A percentile compares a stretch with the other conserved stretches of the same genome.
Evolutionary conservation across 2,888 invertebrate genomes (phyloP).

Genomic region (Zaprionus bogoriensis): DNA sequence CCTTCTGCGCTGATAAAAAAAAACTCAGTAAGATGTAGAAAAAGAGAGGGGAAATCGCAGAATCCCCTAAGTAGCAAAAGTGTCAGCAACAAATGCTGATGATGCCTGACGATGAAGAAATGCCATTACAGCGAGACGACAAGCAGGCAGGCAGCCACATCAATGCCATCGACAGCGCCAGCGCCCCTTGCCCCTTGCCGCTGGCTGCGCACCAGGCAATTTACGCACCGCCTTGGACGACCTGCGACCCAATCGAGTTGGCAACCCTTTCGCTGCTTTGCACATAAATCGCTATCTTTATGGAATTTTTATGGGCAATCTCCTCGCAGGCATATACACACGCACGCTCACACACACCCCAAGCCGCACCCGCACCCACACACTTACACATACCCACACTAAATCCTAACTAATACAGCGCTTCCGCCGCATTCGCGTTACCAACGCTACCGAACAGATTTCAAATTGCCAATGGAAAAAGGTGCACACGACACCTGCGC

Average conservation of each 20-base stretch:
- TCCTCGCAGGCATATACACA: conserved; percentile 74
- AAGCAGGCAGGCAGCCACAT: conserved; percentile 60
- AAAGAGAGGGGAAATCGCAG: conserved; percentile 8
- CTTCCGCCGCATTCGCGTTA: conserved; percentile 64
- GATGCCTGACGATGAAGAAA: conserved; percentile 63
- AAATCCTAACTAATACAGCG: conserved; percentile 71
- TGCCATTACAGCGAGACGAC: conserved; percentile 78
- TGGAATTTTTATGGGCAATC: conserved; percentile 81
- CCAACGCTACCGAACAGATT: conserved; percentile 33
- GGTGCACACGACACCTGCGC: conserved; percentile 72
- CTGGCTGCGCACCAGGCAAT: too few relatives aligned
- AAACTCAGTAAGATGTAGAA: not conserved
- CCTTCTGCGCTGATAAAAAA: conserved; percentile 57
- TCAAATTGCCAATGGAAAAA: conserved; percentile 49
- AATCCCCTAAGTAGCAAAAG: conserved; percentile 69
- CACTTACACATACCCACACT: not conserved
- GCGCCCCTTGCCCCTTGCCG: too few relatives aligned
- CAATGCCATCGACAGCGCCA: conserved; percentile 53
- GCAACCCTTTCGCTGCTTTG: conserved; percentile 66
- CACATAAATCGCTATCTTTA: conserved; percentile 80
- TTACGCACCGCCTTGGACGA: conserved; percentile 64
- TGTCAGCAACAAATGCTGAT: conserved; percentile 77
- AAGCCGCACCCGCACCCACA: conserved; percentile 3
- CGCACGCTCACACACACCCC: conserved; percentile 28
- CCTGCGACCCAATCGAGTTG: conserved; percentile 28